Evolutionary conservation across 2,888 invertebrate genomes (phyloP).

Genomic region (Lycocerus yunnanus): DNA sequence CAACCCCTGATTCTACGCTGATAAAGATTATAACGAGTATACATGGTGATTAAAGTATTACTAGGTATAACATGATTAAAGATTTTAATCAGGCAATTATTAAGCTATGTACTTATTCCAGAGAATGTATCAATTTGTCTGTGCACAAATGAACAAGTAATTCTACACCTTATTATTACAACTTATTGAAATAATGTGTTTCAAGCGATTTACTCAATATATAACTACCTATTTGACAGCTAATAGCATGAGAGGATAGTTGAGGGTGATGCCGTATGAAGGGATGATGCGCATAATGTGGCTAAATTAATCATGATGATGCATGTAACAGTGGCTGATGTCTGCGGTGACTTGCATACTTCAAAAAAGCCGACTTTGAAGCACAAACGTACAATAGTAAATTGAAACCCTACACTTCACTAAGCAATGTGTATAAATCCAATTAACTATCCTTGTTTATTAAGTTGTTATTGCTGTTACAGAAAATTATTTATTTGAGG

Average conservation of each 20-base stretch:
- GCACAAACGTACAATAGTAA: slow-evolving; percentile 24
- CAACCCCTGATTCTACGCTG: background rate
- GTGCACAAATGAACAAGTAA: background rate
- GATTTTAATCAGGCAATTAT: background rate
- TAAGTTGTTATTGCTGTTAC: slow-evolving; percentile 36
- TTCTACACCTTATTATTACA: background rate
- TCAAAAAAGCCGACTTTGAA: slow-evolving; percentile 40
- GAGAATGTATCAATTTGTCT: background rate
- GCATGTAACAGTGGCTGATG: slow-evolving; percentile 42
- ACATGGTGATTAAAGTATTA: background rate
- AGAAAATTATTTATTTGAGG: background rate
- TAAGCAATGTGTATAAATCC: slow-evolving; percentile 42
- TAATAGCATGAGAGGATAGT: slow-evolving; percentile 18
- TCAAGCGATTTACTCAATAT: slow-evolving; percentile 19
- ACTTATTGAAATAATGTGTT: slow-evolving; percentile 1
- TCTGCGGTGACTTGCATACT: slow-evolving; percentile 37
- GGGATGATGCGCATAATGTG: slow-evolving; percentile 40
- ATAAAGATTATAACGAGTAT: background rate
- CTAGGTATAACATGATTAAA: background rate
- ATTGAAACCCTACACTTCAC: slow-evolving; percentile 33
- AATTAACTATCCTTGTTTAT: slow-evolving; percentile 39
- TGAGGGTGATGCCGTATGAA: slow-evolving; percentile 19
- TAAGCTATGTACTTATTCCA: background rate
- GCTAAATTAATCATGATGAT: slow-evolving; percentile 50
- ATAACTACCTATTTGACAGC: slow-evolving; percentile 29